Conservation (phyloP, 2,888 invertebrate genomes). For the Phrixothrix hirtus region DNA sequence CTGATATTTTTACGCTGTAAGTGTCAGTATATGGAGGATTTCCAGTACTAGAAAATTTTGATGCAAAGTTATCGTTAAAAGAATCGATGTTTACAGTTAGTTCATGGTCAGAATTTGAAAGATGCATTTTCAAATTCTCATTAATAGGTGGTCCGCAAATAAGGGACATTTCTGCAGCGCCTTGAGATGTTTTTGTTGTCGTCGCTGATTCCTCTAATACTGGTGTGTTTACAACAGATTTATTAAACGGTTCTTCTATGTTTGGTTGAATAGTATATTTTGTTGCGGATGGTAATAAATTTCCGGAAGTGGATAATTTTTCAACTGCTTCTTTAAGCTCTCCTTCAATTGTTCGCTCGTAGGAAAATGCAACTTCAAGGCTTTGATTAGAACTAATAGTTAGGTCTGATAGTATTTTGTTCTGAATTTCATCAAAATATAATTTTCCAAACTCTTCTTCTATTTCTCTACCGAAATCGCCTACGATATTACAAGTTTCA, state of each 20-base stretch:
- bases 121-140: constrained; percentile 26
- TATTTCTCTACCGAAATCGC: constrained; percentile 64
- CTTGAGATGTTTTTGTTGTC: constrained; percentile 28
- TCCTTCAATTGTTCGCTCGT: constrained; percentile 40
- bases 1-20: constrained; percentile 58
- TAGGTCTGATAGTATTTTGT: background rate
- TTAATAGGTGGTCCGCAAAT: constrained; percentile 21
- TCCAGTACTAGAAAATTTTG: constrained; percentile 10
- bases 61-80: constrained; percentile 25
- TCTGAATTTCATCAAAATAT: constrained; percentile 6
- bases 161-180: constrained; percentile 29
- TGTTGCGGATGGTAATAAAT: constrained; percentile 47
- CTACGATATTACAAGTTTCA: constrained; percentile 57
- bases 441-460: constrained; percentile 63
- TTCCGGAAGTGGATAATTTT: constrained; percentile 47
- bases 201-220: constrained; percentile 34
- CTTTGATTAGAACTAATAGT: constrained; percentile 11
- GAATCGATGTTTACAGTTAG: background rate
- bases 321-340: constrained; percentile 52
- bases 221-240: constrained; percentile 35
- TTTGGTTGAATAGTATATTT: constrained; percentile 52
- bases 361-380: constrained; percentile 6
- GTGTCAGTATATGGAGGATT: constrained; percentile 27
- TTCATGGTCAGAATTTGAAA: constrained; percentile 10
- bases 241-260: constrained; percentile 48